phyloP scores from a whole-genome alignment of 35 echinoderm and acorn worm species.

The Anneissia japonica region DNA sequence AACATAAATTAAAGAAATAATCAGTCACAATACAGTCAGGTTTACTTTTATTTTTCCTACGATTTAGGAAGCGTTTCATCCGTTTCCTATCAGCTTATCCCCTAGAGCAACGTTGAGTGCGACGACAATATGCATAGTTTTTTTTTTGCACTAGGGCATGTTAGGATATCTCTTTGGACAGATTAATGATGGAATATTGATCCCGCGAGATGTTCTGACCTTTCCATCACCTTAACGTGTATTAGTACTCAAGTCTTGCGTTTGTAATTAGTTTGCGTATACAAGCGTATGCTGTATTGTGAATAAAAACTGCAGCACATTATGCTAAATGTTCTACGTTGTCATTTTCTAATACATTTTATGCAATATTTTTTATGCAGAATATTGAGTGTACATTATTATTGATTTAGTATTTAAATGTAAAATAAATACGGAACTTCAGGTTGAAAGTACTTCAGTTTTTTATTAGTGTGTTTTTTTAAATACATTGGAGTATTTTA shows the following conservation, averaged over 20 bases:
- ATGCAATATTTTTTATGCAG: too few relatives aligned
- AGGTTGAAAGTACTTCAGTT: too few relatives aligned
- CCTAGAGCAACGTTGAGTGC: not conserved
- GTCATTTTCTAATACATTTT: too few relatives aligned
- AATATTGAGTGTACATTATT: too few relatives aligned
- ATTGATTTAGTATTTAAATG: too few relatives aligned
- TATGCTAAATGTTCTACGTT: not conserved
- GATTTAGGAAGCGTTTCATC: not conserved
- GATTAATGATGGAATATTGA: not conserved
- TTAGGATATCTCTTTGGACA: not conserved
- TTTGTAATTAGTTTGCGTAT: not conserved
- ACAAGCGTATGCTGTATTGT: not conserved
- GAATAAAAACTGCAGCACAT: not conserved
- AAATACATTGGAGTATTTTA: too few relatives aligned
- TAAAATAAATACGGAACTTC: too few relatives aligned
- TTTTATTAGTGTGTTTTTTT: too few relatives aligned
- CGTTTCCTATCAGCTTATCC: not conserved
- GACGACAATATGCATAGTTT: not conserved
- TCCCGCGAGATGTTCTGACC: not conserved
- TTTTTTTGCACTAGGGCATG: not conserved
- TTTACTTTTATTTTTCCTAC: not conserved
- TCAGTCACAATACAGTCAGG: too few relatives aligned
- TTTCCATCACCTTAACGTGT: not conserved
- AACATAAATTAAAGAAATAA: too few relatives aligned
- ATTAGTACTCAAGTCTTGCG: not conserved